phyloP scores from a whole-genome alignment of 2,113 vertebrate species.

The Gymnocephalus cernua region DNA sequence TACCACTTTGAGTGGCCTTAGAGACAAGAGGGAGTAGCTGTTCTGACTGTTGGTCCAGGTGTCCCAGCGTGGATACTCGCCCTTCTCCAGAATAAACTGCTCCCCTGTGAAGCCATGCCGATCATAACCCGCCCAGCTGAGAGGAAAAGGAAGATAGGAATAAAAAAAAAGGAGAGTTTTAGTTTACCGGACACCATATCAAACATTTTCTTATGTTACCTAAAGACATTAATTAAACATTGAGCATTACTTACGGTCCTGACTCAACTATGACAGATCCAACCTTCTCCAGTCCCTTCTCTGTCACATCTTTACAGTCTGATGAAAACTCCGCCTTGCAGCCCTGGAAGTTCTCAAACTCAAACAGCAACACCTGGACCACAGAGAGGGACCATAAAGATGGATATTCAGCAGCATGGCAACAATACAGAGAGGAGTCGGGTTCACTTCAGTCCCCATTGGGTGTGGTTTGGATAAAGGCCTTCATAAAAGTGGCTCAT shows the following conservation, averaged over 20 bases:
- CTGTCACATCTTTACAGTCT: slow-evolving; percentile 84
- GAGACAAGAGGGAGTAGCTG: slow-evolving; percentile 89
- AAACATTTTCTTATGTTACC: background rate
- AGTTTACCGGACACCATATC: background rate
- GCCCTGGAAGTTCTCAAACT: slow-evolving; percentile 94
- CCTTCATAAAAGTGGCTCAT: background rate
- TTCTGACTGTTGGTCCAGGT: slow-evolving; percentile 93
- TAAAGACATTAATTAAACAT: background rate
- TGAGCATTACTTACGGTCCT: slow-evolving; percentile 77
- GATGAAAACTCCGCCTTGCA: slow-evolving; percentile 76
- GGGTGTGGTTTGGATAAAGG: background rate
- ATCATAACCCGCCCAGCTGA: slow-evolving; percentile 92
- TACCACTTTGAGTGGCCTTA: slow-evolving; percentile 90
- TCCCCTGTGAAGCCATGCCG: slow-evolving; percentile 87
- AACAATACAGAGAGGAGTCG: background rate
- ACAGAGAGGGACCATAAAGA: slow-evolving; percentile 4
- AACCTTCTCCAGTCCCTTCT: slow-evolving; percentile 91
- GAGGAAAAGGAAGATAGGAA: background rate
- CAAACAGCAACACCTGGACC: slow-evolving; percentile 77
- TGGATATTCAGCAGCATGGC: background rate
- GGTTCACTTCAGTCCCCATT: background rate
- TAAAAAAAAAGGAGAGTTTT: background rate
- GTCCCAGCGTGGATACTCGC: slow-evolving; percentile 93
- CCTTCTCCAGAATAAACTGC: slow-evolving; percentile 94
- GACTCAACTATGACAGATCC: slow-evolving; percentile 91